Conservation (phyloP, 2,797 vertebrate species). For the Linurgus olivaceus region DNA sequence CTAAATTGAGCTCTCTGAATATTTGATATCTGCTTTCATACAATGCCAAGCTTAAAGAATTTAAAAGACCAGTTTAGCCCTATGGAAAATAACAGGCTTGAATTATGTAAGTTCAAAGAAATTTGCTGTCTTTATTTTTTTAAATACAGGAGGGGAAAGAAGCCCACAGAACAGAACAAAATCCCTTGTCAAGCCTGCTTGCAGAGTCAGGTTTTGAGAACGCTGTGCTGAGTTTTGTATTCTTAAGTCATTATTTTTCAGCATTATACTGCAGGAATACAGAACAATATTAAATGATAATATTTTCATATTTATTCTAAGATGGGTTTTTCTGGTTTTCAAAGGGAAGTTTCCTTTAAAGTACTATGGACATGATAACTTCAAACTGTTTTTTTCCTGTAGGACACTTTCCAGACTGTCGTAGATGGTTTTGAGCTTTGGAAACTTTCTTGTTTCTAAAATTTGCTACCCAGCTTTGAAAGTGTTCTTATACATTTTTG, state of each 20-base stretch:
- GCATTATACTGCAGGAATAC: background rate
- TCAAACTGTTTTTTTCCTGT: background rate
- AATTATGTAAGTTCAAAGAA: conserved; percentile 13
- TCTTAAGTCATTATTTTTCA: background rate
- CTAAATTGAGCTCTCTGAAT: conserved; percentile 60
- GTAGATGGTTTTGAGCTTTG: background rate
- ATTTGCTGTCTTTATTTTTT: background rate
- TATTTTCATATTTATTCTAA: background rate
- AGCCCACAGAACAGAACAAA: background rate
- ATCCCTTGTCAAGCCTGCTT: background rate
- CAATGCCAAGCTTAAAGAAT: conserved; percentile 43
- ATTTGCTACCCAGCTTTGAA: background rate
- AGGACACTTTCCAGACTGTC: background rate
- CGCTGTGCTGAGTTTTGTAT: background rate
- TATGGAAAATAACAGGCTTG: conserved; percentile 12
- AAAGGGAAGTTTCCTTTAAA: background rate
- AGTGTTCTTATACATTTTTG: background rate
- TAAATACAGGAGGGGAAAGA: background rate
- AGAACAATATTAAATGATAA: background rate
- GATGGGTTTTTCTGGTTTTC: background rate
- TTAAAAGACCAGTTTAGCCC: conserved; percentile 8
- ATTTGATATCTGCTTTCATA: conserved; percentile 69
- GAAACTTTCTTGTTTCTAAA: background rate
- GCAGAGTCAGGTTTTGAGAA: background rate
- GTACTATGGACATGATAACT: background rate